Base-by-base conservation (phyloP, 1,140 invertebrate species). In the Camponotus pennsylvanicus region DNA sequence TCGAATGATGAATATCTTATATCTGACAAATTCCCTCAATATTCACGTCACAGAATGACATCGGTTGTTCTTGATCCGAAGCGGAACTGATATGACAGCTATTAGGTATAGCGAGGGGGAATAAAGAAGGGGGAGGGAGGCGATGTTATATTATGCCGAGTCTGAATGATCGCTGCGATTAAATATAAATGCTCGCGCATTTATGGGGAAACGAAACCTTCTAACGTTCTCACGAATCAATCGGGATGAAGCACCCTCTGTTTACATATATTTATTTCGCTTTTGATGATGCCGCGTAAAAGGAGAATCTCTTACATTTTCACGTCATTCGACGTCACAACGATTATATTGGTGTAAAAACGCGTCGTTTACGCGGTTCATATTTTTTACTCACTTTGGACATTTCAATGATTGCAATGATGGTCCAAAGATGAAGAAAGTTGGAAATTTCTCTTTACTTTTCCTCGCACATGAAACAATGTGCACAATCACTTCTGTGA, bases 201-300 rank as follows among this genome's bases (percentile, higher is more conserved):
- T 78, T 78, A 37, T 40, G 37, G 55, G 8, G 57, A 49, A 78
- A 78, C 32, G 73, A 55, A 34, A 21, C 57, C 15, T 9, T 40
- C n/a, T 34, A 57, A 77, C 42, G 32, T 52, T 78, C 61, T 78
- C 61, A 67, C 76, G 42, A 78, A 40, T 67, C 75, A 37, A 42
- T 78, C 61, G 5, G 34, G 61, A 67, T 37, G 61, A 49, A 34
- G 37, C 13, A 18, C 7, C 18, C 49, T 18, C 49, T 49, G 34
- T 79, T 79, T 37, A 69, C 45, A 27, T 52, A 63, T 27, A 27
- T 27, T 27, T 27, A 27, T 40, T 79, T 79, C 42, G 40, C 77
- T 79, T 67, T 67, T 79, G 77, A 79, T 37, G 57, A 77, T 64
- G 45, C 75, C 11, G 55, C 55, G 9, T 27, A 37, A 37, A 4